Evolutionary conservation across 2,797 vertebrate genomes (phyloP), one percentile per base, ranked within the genome.

Genomic region (Bucorvus abyssinicus): DNA sequence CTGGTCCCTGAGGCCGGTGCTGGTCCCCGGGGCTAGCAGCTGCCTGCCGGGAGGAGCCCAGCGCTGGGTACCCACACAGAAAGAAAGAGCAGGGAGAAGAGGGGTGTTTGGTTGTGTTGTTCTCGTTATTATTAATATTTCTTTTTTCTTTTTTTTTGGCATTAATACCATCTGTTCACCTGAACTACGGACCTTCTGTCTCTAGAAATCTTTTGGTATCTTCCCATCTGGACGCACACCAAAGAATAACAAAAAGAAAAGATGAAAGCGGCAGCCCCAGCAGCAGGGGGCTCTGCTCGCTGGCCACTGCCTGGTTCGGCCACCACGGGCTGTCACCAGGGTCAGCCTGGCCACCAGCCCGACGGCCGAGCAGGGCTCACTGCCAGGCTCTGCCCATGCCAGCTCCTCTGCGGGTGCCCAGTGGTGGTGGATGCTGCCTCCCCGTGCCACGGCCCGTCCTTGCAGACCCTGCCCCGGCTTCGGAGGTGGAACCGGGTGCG

Each of bases 81-180:
- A 97, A 95, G 86, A 95, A 97, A 91, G 92, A 87, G 83, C 91
- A 93, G 91, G 90, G 93, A 96, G 87, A 70, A 92, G 71, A 94
- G 90, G 90, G 92, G 59, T 68, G 92, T 93, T 96, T 93, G 96
- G 84, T 93, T 95, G 71, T 68, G 70, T 93, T 38, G 57, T 93
- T 95, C 78, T 96, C 56, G 0, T 95, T 95, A 90, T 94, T 96
- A 84, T 95, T 96, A 88, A 45, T 49, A n/a, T 38, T 81, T 67
- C 5, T 53, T 45, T 30, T 50, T 34, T 77, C 53, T 57, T 68
- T 90, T 64, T 93, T 96, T 97, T 97, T 96, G 93, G 95, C 89
- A 95, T 40, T 13, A 94, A 96, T 73, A 97, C 95, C 95, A 81
- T 94, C 89, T 92, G 94, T 93, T 93, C 93, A 95, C 94, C 95